phyloP scores from a whole-genome alignment of 1,140 invertebrate genomes.

The Pseudobourletiella spinata region DNA sequence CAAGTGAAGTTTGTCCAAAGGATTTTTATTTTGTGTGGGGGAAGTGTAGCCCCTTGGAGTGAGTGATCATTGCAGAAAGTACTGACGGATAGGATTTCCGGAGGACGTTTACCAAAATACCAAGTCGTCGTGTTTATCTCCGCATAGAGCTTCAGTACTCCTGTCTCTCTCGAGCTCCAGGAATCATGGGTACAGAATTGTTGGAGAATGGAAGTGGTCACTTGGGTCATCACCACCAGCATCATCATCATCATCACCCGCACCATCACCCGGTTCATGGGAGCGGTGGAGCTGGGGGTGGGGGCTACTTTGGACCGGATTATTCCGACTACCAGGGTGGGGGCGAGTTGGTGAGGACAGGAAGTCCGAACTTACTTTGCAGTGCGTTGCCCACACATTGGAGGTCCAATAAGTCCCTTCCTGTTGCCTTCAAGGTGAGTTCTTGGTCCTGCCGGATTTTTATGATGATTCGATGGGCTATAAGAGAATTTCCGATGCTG shows the following conservation, averaged over 20 bases:
- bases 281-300: constrained; percentile 3
- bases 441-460: background rate
- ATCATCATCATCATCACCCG: constrained; percentile 8
- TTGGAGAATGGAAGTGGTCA: constrained; percentile 1
- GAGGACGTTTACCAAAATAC: no score
- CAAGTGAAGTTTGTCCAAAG: no score
- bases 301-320: constrained; percentile 26
- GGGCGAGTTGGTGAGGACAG: constrained; percentile 31
- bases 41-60: no score
- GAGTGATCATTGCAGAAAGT: no score
- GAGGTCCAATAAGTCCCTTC: constrained; percentile 92
- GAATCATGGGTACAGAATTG: constrained; percentile 12
- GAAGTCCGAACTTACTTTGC: constrained; percentile 81
- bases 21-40: no score
- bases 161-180: no score
- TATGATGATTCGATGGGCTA: background rate
- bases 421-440: constrained; percentile 80
- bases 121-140: no score
- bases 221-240: background rate
- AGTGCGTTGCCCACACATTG: constrained; percentile 85
- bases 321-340: constrained; percentile 27
- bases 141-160: no score
- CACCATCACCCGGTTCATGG: no score
- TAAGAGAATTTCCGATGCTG: no score
- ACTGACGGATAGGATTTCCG: no score